These are phyloP conservation scores for Eleutherodactylus coqui DNA, from an alignment of 2,797 vertebrate species.

Conservation along the genomic window DNA sequence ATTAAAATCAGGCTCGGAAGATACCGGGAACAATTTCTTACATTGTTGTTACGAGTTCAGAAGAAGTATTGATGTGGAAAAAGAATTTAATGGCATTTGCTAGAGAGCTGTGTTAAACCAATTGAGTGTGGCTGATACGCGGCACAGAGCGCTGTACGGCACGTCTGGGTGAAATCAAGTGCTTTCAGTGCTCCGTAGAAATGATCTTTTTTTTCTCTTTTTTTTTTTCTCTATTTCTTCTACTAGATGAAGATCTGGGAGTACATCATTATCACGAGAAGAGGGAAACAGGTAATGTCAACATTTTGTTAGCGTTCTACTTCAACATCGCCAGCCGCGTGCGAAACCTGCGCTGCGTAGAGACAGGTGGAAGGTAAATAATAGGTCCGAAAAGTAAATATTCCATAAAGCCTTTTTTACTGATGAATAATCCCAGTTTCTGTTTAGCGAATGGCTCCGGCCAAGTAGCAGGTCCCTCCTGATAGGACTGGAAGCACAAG, in stretches of 20 bases:
- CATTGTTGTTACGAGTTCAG: constrained; percentile 56
- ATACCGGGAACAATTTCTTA: constrained; percentile 57
- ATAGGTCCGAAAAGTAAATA: background rate
- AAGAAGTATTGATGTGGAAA: constrained; percentile 61
- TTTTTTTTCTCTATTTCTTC: constrained; percentile 20
- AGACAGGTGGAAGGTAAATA: constrained; percentile 1
- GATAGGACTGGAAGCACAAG: background rate
- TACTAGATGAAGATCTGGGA: constrained; percentile 91
- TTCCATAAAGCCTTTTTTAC: constrained; percentile 6
- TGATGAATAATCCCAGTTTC: constrained; percentile 5
- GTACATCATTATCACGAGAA: constrained; percentile 91
- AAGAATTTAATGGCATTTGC: constrained; percentile 57
- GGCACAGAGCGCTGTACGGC: constrained; percentile 42
- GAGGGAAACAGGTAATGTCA: constrained; percentile 87
- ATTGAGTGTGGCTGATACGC: constrained; percentile 61
- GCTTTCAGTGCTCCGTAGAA: constrained; percentile 6
- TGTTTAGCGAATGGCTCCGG: background rate
- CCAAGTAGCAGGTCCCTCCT: background rate
- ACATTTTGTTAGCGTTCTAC: constrained; percentile 7
- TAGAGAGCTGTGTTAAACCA: constrained; percentile 59
- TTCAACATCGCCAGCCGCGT: background rate
- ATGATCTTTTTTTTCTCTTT: background rate
- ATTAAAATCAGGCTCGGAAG: constrained; percentile 55
- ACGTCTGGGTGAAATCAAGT: constrained; percentile 43
- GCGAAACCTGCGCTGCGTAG: background rate